Base-by-base conservation (phyloP, 1,140 invertebrate species). In the Papilio aristodemus region DNA sequence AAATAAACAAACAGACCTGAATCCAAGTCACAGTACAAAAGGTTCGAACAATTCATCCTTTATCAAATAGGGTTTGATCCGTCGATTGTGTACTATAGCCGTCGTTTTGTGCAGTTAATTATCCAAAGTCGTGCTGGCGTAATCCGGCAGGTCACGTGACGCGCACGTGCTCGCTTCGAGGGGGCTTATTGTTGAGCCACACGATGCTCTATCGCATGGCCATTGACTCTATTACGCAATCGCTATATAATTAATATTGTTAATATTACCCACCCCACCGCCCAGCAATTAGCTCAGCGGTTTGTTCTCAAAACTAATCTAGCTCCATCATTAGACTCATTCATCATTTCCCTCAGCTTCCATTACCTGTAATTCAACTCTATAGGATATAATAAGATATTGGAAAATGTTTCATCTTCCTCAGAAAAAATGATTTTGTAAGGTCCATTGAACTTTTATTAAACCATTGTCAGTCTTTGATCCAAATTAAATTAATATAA, bases 31-130 rank as follows among this genome's bases (percentile, higher is more conserved):
- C 46, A 54, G 46, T 13, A 54, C 19, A 54, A 54, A 54, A 13
- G 46, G 4, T 54, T 54, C 46, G 9, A 54, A 54, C 32, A 62
- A 62, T 62, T 66, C 41, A 46, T 66, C 71, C 70, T 73, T 71
- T 69, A 68, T 71, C 76, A 77, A 73, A 76, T 73, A 70, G 71
- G 50, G 66, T 73, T 76, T 74, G 73, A 77, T 72, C 64, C 75
- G 79, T 77, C 79, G 77, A 79, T 78, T 77, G 77, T 74, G 70
- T 67, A 67, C 74, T 74, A 83, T 87, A 83, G 83, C 73, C 77
- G 78, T 76, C 79, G 79, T 87, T 90, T 87, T 89, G 84, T 89
- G 76, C 77, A 83, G 86, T 88, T 90, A 90, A 90, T 90, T 90
- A 89, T 88, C 80, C 81, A 80, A 80, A 73, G 77, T 75, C 67